These are phyloP conservation scores for Lycocerus yunnanus DNA, from an alignment of 2,888 invertebrate genomes.

Conservation along the genomic window DNA sequence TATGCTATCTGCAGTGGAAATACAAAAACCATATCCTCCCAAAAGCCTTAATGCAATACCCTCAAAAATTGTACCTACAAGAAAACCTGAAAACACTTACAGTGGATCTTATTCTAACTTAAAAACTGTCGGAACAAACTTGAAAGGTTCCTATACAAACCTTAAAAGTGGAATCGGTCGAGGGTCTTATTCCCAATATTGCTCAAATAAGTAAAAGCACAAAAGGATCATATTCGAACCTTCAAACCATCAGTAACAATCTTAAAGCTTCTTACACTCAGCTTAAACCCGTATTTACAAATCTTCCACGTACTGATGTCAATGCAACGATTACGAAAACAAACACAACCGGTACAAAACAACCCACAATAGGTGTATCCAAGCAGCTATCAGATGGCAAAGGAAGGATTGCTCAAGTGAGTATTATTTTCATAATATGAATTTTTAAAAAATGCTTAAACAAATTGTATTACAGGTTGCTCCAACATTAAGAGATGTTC, in stretches of 20 bases:
- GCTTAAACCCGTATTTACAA: constrained; percentile 21
- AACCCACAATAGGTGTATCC: constrained; percentile 24
- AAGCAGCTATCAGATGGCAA: constrained; percentile 24
- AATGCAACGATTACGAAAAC: constrained; percentile 11
- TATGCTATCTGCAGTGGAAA: neutral
- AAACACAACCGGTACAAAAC: constrained; percentile 31
- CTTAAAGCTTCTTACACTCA: constrained; percentile 23
- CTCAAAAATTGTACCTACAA: constrained; percentile 8
- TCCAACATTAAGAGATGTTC: constrained; percentile 14
- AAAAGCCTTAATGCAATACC: constrained; percentile 4
- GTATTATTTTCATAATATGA: neutral
- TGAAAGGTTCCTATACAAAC: constrained; percentile 38
- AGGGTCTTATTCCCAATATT: neutral
- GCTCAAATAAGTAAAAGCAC: neutral
- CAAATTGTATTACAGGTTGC: constrained; percentile 15
- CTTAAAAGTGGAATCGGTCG: constrained; percentile 26
- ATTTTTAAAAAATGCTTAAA: neutral
- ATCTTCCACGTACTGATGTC: constrained; percentile 12
- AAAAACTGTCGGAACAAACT: constrained; percentile 44
- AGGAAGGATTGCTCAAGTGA: constrained; percentile 31
- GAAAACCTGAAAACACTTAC: constrained; percentile 26
- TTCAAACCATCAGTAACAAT: constrained; percentile 16
- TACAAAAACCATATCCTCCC: constrained; percentile 1
- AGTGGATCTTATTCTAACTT: constrained; percentile 44
- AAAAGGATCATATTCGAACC: constrained; percentile 9